Conservation (phyloP, 1,140 invertebrate species). For the Plectrocnemia conspersa region DNA sequence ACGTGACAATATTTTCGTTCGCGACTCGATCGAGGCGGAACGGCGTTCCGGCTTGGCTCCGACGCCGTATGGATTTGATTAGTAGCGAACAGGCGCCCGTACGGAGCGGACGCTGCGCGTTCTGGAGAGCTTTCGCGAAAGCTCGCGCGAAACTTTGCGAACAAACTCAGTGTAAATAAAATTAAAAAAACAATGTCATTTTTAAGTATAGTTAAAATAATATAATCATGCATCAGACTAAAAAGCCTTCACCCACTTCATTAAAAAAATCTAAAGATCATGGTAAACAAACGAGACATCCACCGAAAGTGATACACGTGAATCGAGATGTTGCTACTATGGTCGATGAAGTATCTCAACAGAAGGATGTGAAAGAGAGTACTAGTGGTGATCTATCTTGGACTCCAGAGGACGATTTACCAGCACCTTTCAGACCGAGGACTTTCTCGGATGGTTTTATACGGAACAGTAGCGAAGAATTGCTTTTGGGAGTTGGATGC, state of each 20-base stretch:
- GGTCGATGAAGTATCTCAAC: conserved; percentile 40
- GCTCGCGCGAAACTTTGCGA: conserved; percentile 2
- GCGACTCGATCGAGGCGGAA: too few relatives aligned
- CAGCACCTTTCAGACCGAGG: conserved; percentile 41
- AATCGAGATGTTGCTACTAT: conserved; percentile 50
- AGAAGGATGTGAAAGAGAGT: conserved; percentile 16
- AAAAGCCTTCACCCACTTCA: conserved; percentile 28
- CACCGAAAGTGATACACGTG: conserved; percentile 48
- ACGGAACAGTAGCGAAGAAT: conserved; percentile 49
- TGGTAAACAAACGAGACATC: conserved; percentile 42
- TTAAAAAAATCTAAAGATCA: conserved; percentile 22
- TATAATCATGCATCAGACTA: conserved; percentile 30
- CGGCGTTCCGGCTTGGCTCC: neutral
- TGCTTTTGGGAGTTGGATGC: conserved; percentile 48
- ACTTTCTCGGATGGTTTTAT: conserved; percentile 51
- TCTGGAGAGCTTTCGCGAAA: neutral
- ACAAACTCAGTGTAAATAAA: neutral
- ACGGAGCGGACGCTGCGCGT: conserved; percentile 7
- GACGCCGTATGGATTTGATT: conserved; percentile 9
- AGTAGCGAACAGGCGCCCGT: conserved; percentile 22
- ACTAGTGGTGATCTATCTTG: conserved; percentile 34
- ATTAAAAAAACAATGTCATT: neutral
- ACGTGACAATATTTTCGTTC: too few relatives aligned
- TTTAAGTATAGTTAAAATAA: too few relatives aligned
- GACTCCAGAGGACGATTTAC: conserved; percentile 36